These are phyloP conservation scores for Eolophus roseicapilla DNA, from an alignment of 2,113 vertebrate genomes.

Conservation along the genomic window DNA sequence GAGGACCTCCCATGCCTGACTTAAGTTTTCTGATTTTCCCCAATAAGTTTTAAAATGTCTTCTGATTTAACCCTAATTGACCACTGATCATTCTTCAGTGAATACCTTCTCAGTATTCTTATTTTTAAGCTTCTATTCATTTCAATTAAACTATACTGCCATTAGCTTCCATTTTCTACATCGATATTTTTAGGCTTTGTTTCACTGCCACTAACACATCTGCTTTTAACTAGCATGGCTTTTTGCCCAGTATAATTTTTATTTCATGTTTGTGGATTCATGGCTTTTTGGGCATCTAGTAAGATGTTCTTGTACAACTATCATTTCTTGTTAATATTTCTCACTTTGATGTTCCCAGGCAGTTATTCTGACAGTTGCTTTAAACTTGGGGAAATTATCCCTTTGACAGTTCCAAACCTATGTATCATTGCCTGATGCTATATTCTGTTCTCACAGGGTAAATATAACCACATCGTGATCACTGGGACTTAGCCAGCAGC, in stretches of 20 bases:
- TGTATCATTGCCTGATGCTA: not conserved
- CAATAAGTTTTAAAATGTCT: not conserved
- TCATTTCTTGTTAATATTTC: not conserved
- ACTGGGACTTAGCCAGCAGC: not conserved
- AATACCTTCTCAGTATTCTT: not conserved
- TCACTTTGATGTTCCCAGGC: not conserved
- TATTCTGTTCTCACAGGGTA: not conserved
- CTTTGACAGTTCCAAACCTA: not conserved
- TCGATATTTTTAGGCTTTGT: not conserved
- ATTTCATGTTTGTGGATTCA: not conserved
- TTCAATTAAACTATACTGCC: not conserved
- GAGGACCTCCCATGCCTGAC: not conserved
- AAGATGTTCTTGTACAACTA: not conserved
- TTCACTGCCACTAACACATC: not conserved
- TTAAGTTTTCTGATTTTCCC: not conserved
- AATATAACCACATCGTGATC: not conserved
- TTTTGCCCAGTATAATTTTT: conserved; percentile 2
- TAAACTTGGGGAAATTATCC: not conserved
- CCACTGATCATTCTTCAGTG: not conserved
- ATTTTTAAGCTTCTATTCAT: not conserved
- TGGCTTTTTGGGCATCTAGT: not conserved
- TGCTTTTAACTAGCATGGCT: conserved; percentile 24
- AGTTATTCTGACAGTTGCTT: not conserved
- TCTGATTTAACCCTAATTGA: not conserved
- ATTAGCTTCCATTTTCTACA: not conserved